A percentile compares a stretch with the other conserved stretches of the same genome.
Evolutionary conservation across 2,888 invertebrate genomes (phyloP).

Genomic region (Macrophya alboannulata): DNA sequence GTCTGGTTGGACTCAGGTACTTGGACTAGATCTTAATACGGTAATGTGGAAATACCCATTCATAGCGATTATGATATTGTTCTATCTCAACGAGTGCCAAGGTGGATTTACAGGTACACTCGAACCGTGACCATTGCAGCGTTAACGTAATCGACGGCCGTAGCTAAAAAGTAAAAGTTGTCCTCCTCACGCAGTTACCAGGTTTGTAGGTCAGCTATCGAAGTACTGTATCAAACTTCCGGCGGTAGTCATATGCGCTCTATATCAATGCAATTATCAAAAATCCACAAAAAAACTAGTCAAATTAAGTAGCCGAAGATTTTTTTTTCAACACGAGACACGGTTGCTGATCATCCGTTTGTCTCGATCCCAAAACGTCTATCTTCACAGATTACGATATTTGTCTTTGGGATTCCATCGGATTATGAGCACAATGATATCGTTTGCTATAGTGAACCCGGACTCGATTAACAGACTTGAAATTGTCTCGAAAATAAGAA

Average conservation of each 20-base stretch:
- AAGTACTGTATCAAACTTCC: conserved; percentile 33
- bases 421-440: background rate
- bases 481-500: background rate
- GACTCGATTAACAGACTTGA: background rate
- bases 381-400: background rate
- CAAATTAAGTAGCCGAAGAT: background rate
- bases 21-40: background rate
- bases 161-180: conserved; percentile 52
- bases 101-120: background rate
- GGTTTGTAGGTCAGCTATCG: conserved; percentile 50
- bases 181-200: conserved; percentile 37
- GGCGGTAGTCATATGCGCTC: background rate
- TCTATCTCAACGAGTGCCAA: background rate
- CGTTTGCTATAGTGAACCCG: background rate
- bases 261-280: background rate
- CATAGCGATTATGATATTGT: background rate
- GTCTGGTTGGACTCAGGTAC: background rate
- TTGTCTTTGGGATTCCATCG: background rate
- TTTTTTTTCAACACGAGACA: background rate
- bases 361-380: background rate
- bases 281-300: background rate
- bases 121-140: background rate
- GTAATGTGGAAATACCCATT: background rate
- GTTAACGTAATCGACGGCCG: conserved; percentile 44
- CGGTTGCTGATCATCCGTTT: background rate